Percentiles rank a stretch among this genome's conserved stretches.
These are phyloP conservation scores for Pionites leucogaster DNA, from an alignment of 2,113 vertebrate species.

Conservation along the genomic window DNA sequence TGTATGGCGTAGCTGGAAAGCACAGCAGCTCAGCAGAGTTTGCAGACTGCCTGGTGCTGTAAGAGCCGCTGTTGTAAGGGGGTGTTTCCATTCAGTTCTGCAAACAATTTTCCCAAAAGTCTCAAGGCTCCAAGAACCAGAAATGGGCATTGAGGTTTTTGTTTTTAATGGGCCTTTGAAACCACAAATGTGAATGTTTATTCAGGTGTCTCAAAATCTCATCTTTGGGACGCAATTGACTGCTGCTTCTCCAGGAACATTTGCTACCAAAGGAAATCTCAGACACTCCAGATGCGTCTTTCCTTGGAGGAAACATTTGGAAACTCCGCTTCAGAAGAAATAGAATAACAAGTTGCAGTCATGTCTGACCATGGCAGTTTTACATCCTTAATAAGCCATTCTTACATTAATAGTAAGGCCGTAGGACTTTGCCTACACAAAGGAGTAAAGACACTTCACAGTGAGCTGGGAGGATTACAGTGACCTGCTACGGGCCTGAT, in stretches of 20 bases:
- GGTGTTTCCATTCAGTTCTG: background rate
- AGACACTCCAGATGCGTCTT: background rate
- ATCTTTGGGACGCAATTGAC: background rate
- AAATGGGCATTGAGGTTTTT: background rate
- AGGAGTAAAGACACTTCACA: background rate
- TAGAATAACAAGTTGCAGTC: background rate
- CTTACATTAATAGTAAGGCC: background rate
- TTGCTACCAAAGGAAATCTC: background rate
- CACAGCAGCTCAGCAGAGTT: background rate
- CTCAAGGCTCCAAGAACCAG: background rate
- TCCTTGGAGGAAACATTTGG: background rate
- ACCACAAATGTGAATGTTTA: constrained; percentile 12
- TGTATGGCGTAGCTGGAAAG: background rate
- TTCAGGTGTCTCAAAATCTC: constrained; percentile 29
- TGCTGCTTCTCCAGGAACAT: background rate
- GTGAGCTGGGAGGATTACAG: background rate
- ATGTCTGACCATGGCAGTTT: background rate
- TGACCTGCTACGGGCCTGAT: background rate
- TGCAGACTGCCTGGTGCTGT: background rate
- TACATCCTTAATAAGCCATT: background rate
- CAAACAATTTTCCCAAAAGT: background rate
- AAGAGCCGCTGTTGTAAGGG: background rate
- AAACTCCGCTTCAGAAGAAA: background rate
- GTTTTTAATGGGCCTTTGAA: constrained; percentile 11
- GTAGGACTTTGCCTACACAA: background rate